Evolutionary conservation across 2,888 invertebrate species (phyloP), one percentile per base, ranked within the genome.

Genomic region (Drosophila fulvimacula): DNA sequence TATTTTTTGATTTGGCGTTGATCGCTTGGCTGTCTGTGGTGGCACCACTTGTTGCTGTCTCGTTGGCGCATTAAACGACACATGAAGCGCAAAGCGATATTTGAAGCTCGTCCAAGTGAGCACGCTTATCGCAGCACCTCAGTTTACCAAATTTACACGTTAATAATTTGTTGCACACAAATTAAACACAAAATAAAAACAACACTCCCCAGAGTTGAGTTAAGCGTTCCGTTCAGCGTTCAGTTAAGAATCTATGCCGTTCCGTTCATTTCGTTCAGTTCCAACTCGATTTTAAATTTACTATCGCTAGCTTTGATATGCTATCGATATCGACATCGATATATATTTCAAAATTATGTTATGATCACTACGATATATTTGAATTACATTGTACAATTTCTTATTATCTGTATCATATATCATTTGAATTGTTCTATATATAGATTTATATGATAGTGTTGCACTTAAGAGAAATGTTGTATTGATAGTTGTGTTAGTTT

Each of bases 41-140:
- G 69, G 56, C 55, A 86, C 82, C 82, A 83, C 83, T 83, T 83
- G 83, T 83, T 83, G 83, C 75, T 88, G 53, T 60, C 65, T 53
- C 36, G 74, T 71, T 76, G 76, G 72, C 60, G 80, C 72, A 78
- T 69, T 74, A 72, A 78, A 64, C 74, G 64, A 78, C 62, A 78
- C 75, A 73, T 75, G 58, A 66, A 86, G 66, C 61, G 51, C 21
- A 41, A 7, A 30, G 36, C 32, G 61, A 61, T 56, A 53, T 49
- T 59, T 32, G 21, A 38, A 49, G 32, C 36, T 68, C 42, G n/a
- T 42, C 36, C 55, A 60, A 48, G 55, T 66, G 60, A 41, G 46
- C 48, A 53, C 48, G 64, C 27, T 69, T 76, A 55, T 66, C 46
- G 27, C 27, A 53, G 55, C 58, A 66, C 59, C 6, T 60, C 44